Conservation (phyloP, 2,888 invertebrate genomes). For the Eupeodes latifasciatus region DNA sequence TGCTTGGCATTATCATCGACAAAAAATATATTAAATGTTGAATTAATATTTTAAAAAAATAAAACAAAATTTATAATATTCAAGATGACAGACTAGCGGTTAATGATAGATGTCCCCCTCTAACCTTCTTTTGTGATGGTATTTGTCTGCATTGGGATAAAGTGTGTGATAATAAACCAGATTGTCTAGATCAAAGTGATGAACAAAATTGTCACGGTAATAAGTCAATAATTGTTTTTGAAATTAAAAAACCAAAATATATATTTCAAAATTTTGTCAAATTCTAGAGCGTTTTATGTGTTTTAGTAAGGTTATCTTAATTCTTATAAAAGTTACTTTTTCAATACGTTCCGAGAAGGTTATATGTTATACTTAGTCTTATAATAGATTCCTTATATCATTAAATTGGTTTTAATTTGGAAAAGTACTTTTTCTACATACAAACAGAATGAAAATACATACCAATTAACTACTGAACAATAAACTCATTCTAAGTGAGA, state of each 20-base stretch:
- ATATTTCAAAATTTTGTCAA: conserved; percentile 12
- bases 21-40: neutral
- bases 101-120: conserved; percentile 75
- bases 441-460: too few species aligned
- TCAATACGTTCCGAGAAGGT: too few species aligned
- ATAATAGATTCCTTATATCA: too few species aligned
- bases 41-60: conserved; percentile 14
- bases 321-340: too few species aligned
- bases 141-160: conserved; percentile 84
- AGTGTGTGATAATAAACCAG: conserved; percentile 86
- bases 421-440: too few species aligned
- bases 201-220: conserved; percentile 82
- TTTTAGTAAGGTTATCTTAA: conserved; percentile 18
- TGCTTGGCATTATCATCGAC: conserved; percentile 6
- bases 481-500: too few species aligned
- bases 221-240: conserved; percentile 12
- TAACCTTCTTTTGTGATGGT: conserved; percentile 81
- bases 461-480: too few species aligned
- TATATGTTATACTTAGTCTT: too few species aligned
- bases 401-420: too few species aligned
- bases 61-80: conserved; percentile 35
- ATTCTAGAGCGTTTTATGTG: conserved; percentile 35
- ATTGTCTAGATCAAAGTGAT: conserved; percentile 87
- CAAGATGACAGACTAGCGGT: conserved; percentile 63
- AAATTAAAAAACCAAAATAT: neutral